phyloP scores from a whole-genome alignment of 2,888 invertebrate species.

The Cantharis rustica region DNA sequence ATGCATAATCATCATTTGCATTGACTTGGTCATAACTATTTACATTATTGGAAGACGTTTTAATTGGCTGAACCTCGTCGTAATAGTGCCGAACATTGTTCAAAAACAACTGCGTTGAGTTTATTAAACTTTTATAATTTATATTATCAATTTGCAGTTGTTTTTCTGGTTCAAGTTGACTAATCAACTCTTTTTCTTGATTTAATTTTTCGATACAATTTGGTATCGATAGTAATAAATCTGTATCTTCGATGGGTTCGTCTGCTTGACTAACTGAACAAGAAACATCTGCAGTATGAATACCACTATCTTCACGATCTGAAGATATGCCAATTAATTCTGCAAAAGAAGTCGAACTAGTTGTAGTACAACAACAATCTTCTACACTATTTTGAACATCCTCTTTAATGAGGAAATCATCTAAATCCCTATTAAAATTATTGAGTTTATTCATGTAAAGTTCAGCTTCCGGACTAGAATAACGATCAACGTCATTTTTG shows the following conservation, averaged over 20 bases:
- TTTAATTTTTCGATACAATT: constrained; percentile 47
- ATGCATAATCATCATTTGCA: constrained; percentile 5
- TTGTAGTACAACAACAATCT: constrained; percentile 58
- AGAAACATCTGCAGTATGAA: constrained; percentile 79
- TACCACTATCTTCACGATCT: constrained; percentile 78
- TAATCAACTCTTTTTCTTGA: constrained; percentile 28
- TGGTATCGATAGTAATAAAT: constrained; percentile 43
- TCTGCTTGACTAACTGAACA: constrained; percentile 75
- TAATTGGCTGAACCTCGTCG: not conserved
- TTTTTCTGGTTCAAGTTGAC: not conserved
- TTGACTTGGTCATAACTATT: not conserved
- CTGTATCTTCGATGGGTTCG: constrained; percentile 65
- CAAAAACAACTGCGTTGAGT: not conserved
- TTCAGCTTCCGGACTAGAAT: constrained; percentile 64
- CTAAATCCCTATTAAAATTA: constrained; percentile 55
- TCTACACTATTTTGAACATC: constrained; percentile 59
- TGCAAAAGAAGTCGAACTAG: constrained; percentile 58
- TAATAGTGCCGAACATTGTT: not conserved
- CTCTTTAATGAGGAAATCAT: constrained; percentile 45
- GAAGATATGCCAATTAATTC: constrained; percentile 64
- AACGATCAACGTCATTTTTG: constrained; percentile 47
- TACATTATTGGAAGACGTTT: not conserved
- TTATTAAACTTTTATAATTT: constrained; percentile 34
- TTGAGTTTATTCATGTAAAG: constrained; percentile 52
- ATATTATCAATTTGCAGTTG: not conserved